Conservation (phyloP, 2,113 vertebrate species). For the Saguinus imperator region DNA sequence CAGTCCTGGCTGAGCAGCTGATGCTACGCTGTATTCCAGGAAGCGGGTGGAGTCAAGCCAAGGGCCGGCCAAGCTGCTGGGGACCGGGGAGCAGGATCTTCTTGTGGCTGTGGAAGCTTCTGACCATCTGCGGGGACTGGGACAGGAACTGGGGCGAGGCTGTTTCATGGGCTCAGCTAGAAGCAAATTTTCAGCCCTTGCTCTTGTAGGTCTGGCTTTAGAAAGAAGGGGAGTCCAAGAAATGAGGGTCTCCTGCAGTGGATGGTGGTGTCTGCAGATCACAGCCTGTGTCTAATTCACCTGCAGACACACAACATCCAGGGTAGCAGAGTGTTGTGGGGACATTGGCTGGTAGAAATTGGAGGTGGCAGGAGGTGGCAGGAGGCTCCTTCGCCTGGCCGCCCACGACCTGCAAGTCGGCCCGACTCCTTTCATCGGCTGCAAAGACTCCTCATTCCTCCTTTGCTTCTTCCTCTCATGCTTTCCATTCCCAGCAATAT, state of each 20-base stretch:
- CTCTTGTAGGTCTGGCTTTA: not conserved
- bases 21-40: not conserved
- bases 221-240: not conserved
- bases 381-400: not conserved
- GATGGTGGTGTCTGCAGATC: not conserved
- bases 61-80: not conserved
- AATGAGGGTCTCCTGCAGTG: not conserved
- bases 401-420: not conserved
- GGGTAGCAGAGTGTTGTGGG: not conserved
- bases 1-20: not conserved
- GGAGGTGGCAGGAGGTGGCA: not conserved
- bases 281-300: not conserved
- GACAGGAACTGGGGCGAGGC: not conserved
- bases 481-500: not conserved
- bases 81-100: not conserved
- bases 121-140: not conserved
- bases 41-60: not conserved
- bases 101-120: not conserved
- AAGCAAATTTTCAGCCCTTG: not conserved
- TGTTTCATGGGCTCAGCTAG: not conserved
- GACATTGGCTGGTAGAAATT: not conserved
- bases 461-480: not conserved
- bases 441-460: not conserved
- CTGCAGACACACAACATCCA: not conserved
- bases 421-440: accelerated